Base-by-base conservation (phyloP, 64 coral and sea anemone species). In the Montipora sp. region DNA sequence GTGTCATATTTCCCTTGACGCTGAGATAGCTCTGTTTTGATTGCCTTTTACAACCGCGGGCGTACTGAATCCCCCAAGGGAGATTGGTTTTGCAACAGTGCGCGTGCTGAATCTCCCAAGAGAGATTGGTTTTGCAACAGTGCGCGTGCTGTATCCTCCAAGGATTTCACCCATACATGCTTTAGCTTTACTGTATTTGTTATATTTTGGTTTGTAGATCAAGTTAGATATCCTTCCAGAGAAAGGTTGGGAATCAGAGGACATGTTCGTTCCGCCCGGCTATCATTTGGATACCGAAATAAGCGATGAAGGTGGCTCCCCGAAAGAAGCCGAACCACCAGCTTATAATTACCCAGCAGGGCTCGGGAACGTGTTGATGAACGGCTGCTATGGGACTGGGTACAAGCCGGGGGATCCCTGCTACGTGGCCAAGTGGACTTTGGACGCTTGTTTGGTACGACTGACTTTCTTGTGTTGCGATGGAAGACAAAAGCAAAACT, bases 261-360 rank as follows among this genome's bases (percentile, higher is more conserved):
- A 91, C 69, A 91, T 91, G 89, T 75, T 91, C 47, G 66, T 83
- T 14, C 89, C 89, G 16, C 48, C 89, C 45, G 89, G 89, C 0
- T 91, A 83, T 75, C 80, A 82, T 51, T 3, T 82, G 24, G 80
- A 82, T 82, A 9, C 80, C 3, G 36, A 9, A 36, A 65, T 82
- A 61, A 63, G 12, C 13, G 66, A 73, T 49, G 72, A 87, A 12
- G 50, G 13, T 18, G 67, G 67, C 7, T 51, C 66, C 14, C 72
- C 84, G 16, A 59, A 73, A 87, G 72, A 87, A 74, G 18, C 72
- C 10, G 84, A 74, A 23, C 44, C 57, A 44, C 7, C 68, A 14
- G 47, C 84, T 0, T 90, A 48, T 13, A 80, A 6, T 20, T 90
- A 80, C 15, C 75, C 88, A 53, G 77, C 75, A 66, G 88, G 88